Evolutionary conservation across 2,888 invertebrate genomes (phyloP).

Genomic region (Resseliella maxima): DNA sequence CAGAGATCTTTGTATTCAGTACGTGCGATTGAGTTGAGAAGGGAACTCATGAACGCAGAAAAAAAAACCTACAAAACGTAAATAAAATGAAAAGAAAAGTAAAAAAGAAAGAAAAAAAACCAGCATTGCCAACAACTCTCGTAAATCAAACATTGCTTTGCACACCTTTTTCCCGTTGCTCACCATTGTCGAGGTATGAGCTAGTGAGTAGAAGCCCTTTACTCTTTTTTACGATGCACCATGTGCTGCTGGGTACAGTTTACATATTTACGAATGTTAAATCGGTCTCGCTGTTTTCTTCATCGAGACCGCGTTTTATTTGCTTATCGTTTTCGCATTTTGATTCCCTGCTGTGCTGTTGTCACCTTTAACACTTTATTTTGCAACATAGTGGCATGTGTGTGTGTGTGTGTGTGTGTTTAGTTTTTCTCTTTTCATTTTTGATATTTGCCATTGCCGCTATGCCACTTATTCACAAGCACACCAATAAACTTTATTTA

Average conservation of each 20-base stretch:
- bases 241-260: not conserved
- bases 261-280: conserved; percentile 21
- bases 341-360: not conserved
- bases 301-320: not conserved
- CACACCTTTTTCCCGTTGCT: not conserved
- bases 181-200: not conserved
- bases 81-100: too few species aligned
- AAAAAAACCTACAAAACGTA: not conserved
- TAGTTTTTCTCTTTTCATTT: not conserved
- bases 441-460: not conserved
- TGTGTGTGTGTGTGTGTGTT: not conserved
- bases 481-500: conserved; percentile 30
- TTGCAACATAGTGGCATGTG: not conserved
- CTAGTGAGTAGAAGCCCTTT: not conserved
- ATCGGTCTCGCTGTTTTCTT: not conserved
- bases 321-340: conserved; percentile 20
- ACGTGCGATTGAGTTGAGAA: not conserved
- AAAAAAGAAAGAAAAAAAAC: not conserved
- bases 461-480: not conserved
- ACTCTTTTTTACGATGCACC: not conserved
- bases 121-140: conserved; percentile 6
- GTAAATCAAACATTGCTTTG: conserved; percentile 15
- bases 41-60: too few species aligned
- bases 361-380: not conserved
- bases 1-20: conserved; percentile 1